Evolutionary conservation across 2,113 vertebrate genomes (phyloP).

Genomic region (Bubo blakistoni): DNA sequence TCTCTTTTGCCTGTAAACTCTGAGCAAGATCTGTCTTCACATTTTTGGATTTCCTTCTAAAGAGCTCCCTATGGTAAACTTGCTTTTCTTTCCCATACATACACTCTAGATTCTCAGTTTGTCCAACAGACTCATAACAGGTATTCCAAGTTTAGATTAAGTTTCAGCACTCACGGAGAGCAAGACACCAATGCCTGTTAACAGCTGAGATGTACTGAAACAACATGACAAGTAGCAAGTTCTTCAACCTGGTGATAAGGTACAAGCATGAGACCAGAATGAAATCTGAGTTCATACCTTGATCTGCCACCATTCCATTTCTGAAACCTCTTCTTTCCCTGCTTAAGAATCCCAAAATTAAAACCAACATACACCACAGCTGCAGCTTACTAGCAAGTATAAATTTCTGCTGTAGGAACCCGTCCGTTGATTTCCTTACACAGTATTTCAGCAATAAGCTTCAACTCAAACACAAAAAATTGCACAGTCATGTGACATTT

Average conservation of each 20-base stretch:
- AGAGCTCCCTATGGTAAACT: neutral
- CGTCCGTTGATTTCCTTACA: neutral
- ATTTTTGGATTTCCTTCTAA: neutral
- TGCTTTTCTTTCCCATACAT: neutral
- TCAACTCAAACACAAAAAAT: neutral
- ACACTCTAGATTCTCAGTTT: neutral
- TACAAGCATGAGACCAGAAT: neutral
- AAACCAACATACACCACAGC: neutral
- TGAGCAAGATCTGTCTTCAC: neutral
- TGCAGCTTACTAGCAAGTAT: neutral
- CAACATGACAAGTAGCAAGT: neutral
- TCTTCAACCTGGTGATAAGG: neutral
- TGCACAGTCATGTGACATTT: neutral
- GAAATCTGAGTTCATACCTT: neutral
- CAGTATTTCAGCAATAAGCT: neutral
- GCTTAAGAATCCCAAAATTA: neutral
- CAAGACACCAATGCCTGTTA: neutral
- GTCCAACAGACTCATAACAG: neutral
- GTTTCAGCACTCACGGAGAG: neutral
- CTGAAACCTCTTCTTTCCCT: neutral
- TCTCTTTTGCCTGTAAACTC: neutral
- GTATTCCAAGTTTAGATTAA: neutral
- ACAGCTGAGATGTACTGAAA: neutral
- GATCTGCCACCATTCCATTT: neutral
- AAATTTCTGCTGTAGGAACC: neutral